Base-by-base conservation (phyloP, 2,797 vertebrate genomes). In the Acrocephalus scirpaceus region DNA sequence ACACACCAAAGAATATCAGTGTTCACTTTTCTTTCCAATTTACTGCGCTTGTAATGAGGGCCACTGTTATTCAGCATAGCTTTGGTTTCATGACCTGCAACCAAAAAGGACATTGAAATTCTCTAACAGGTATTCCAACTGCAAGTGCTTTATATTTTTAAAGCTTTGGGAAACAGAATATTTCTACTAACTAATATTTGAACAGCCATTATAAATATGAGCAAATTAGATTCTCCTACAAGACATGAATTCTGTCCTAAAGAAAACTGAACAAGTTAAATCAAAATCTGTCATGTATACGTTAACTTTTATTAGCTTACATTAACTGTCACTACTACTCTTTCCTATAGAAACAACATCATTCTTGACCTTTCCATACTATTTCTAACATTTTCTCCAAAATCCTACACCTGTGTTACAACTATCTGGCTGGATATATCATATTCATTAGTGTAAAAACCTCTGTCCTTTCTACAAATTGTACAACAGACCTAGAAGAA, bases 51-150 rank as follows among this genome's bases (percentile, higher is more conserved):
- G 70, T 99, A 99, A 70, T 99, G 97, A 2, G 98, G 98, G 1
- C 99, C 99, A 0, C 97, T 99, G 96, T 99, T 99, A 97, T 99
- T 99, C 97, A 99, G 98, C 99, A 99, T 99, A 29, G 99, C 98
- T 98, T 99, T 99, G 69, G 99, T 99, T 97, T 99, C 99, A 95
- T 99, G 99, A 91, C 99, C 99, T 99, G 88, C 10, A 94, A 92
- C 7, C 54, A 86, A 11, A 90, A 50, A 7, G 34, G 4, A 76
- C 3, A 13, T 1, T 51, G 65, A 38, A 94, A 72, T 74, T 64
- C 69, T 67, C 44, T 54, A 62, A 58, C 26, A 94, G 42, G 20
- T 47, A 86, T 48, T 22, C 56, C 65, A 67, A 91, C 19, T 58
- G 72, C 45, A 86, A 56, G 7, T 40, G 8, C n/a, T 74, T 86